These are phyloP conservation scores for Macrophya alboannulata DNA, from an alignment of 2,888 invertebrate species.

Conservation along the genomic window DNA sequence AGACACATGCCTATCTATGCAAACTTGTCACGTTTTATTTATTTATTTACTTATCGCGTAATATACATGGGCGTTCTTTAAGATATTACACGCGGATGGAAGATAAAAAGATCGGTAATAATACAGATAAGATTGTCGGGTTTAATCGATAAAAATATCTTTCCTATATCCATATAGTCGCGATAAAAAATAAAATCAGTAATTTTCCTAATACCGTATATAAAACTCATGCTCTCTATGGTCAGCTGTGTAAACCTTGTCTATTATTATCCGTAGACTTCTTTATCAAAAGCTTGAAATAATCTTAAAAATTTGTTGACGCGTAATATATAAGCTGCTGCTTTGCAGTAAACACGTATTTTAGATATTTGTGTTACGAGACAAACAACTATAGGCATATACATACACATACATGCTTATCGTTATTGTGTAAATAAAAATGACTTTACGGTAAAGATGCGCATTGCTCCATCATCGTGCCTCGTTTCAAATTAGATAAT, in stretches of 20 bases:
- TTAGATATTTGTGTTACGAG: constrained; percentile 11
- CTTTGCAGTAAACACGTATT: constrained; percentile 36
- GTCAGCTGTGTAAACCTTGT: constrained; percentile 12
- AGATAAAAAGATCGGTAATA: constrained; percentile 4
- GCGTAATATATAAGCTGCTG: not conserved
- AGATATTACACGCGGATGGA: not conserved
- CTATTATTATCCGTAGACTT: constrained; percentile 22
- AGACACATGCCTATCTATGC: not conserved
- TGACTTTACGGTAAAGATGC: constrained; percentile 2
- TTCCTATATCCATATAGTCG: not conserved
- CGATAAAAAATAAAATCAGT: not conserved
- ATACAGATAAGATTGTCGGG: constrained; percentile 14
- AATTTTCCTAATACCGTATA: not conserved
- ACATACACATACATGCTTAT: too few relatives aligned
- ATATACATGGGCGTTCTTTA: not conserved
- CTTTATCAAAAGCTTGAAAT: constrained; percentile 40
- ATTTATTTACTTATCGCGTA: constrained; percentile 3
- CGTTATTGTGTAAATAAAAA: constrained; percentile 47
- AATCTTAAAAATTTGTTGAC: constrained; percentile 42
- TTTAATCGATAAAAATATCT: not conserved
- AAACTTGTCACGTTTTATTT: constrained; percentile 20
- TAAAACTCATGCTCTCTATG: not conserved
- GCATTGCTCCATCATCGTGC: not conserved
- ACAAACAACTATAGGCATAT: constrained; percentile 48
- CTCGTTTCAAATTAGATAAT: constrained; percentile 2